These are phyloP conservation scores for Hapalemur alaotrensis DNA, from an alignment of 2,797 vertebrate species.

Conservation along the genomic window DNA sequence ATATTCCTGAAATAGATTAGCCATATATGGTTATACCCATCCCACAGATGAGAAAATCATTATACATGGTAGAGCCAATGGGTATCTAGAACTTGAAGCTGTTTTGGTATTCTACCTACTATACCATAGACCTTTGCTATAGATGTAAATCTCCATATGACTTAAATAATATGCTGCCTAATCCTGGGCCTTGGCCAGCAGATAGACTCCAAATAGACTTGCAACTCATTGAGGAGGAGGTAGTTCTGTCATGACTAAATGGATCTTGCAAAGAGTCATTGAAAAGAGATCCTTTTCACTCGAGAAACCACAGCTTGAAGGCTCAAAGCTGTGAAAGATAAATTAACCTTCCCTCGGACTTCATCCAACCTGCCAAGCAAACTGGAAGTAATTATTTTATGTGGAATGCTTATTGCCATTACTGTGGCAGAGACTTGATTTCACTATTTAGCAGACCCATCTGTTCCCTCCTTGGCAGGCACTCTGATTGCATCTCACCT, in stretches of 20 bases:
- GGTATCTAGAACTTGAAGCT: not conserved
- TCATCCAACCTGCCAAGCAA: conserved; percentile 73
- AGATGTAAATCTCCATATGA: not conserved
- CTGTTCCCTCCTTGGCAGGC: conserved; percentile 79
- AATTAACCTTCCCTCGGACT: conserved; percentile 66
- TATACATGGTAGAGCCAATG: not conserved
- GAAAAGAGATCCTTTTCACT: conserved; percentile 59
- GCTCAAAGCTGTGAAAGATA: conserved; percentile 73
- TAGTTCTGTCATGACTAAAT: conserved; percentile 63
- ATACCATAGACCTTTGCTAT: not conserved
- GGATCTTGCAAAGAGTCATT: conserved; percentile 64
- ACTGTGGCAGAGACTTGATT: conserved; percentile 76
- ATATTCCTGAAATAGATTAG: not conserved
- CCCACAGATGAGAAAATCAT: not conserved
- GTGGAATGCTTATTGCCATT: conserved; percentile 75
- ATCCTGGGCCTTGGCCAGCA: not conserved
- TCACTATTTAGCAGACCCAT: conserved; percentile 81
- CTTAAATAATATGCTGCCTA: not conserved
- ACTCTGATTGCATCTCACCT: conserved; percentile 61
- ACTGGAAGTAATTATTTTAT: conserved; percentile 80
- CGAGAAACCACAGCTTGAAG: conserved; percentile 66
- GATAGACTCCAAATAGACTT: conserved; percentile 29
- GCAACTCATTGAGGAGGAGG: conserved; percentile 20
- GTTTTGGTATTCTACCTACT: not conserved
- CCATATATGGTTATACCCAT: not conserved